Percentiles rank a stretch among this genome's conserved stretches.
Evolutionary conservation across 1,140 invertebrate species (phyloP).

Genomic region (Ceratosolen fusciceps): DNA sequence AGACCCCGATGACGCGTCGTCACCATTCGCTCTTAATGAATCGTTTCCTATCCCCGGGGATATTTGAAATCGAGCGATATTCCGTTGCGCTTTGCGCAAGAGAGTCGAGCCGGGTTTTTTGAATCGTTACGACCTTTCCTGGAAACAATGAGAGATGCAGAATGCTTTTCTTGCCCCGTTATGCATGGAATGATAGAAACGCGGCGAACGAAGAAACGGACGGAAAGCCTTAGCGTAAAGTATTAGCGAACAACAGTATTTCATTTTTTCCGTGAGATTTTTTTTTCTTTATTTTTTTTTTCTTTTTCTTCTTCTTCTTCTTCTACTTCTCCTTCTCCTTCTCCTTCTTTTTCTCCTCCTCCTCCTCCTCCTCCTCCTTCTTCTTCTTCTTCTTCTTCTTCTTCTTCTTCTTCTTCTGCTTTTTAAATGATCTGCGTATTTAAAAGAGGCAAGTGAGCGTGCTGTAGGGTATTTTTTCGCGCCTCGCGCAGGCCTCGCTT

Average conservation of each 20-base stretch:
- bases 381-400: too few relatives aligned
- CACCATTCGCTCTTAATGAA: background rate
- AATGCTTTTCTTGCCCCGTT: conserved; percentile 27
- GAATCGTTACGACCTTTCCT: conserved; percentile 19
- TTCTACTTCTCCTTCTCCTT: too few relatives aligned
- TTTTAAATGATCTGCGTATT: conserved; percentile 6
- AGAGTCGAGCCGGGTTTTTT: background rate
- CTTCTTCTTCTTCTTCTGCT: too few relatives aligned
- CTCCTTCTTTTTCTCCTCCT: too few relatives aligned
- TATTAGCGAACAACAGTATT: conserved; percentile 3
- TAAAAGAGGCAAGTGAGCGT: background rate
- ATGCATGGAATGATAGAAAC: conserved; percentile 3
- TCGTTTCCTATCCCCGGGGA: conserved; percentile 2
- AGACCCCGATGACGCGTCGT: background rate
- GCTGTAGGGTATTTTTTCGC: background rate
- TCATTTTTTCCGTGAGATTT: conserved; percentile 8
- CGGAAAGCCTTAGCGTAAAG: conserved; percentile 13
- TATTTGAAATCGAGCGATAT: background rate
- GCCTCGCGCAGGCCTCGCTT: too few relatives aligned
- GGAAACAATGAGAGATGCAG: conserved; percentile 24
- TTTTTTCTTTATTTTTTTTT: too few relatives aligned
- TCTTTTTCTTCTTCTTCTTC: too few relatives aligned
- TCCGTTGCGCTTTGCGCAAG: background rate
- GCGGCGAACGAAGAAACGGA: conserved; percentile 10
- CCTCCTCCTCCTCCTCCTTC: too few relatives aligned